Conservation (phyloP, 2,797 vertebrate genomes). For the Limosa lapponica region DNA sequence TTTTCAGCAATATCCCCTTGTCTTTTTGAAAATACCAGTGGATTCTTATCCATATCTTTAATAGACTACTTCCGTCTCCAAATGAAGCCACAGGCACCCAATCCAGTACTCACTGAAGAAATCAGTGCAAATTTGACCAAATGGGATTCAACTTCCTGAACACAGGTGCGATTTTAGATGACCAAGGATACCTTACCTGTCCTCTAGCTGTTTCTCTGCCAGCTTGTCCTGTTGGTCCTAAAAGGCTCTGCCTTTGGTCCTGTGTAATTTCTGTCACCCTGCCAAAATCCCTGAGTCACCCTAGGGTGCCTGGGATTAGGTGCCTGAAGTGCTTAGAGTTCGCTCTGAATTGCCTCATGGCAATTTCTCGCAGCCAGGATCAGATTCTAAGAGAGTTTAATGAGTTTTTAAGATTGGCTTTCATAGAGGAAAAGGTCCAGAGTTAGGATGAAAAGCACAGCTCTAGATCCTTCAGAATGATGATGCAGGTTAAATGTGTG, state of each 20-base stretch:
- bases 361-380: not conserved
- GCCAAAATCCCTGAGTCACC: not conserved
- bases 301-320: not conserved
- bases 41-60: not conserved
- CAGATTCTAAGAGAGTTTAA: not conserved
- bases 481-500: not conserved
- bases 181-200: not conserved
- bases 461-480: not conserved
- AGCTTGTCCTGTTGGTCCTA: not conserved
- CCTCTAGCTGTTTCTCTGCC: not conserved
- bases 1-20: not conserved
- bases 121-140: not conserved
- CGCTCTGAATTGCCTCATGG: not conserved
- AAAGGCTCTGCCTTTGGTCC: not conserved
- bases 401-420: not conserved
- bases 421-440: not conserved
- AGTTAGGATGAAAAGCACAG: not conserved
- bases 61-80: not conserved
- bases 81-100: not conserved
- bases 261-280: not conserved
- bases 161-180: not conserved
- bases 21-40: not conserved
- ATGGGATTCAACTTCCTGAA: not conserved
- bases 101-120: not conserved
- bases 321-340: not conserved